Conservation (phyloP, 2,888 invertebrate genomes). For the Drosophila kuntzei region DNA sequence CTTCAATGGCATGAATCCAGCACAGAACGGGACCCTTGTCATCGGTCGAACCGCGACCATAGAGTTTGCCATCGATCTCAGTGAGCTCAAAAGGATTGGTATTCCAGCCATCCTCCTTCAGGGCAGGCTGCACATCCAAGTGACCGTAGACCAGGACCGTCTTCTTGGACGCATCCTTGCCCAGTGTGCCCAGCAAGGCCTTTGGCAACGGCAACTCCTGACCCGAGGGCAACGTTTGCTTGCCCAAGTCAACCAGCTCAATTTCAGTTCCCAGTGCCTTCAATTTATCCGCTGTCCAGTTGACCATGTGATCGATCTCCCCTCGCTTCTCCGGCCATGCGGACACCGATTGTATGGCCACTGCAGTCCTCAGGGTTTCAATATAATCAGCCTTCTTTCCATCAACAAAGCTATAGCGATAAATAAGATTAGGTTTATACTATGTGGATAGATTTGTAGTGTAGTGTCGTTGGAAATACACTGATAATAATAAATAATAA, state of each 20-base stretch:
- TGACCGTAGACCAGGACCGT: slow-evolving; percentile 98
- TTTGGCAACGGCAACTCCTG: slow-evolving; percentile 92
- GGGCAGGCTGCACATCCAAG: slow-evolving; percentile 98
- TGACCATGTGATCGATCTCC: slow-evolving; percentile 93
- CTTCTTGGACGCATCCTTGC: slow-evolving; percentile 93
- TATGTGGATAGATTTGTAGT: slow-evolving; percentile 17
- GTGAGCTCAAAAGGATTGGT: slow-evolving; percentile 96
- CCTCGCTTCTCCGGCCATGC: slow-evolving; percentile 93
- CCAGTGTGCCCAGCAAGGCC: slow-evolving; percentile 92
- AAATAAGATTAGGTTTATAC: slow-evolving; percentile 22
- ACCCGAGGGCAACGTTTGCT: slow-evolving; percentile 90
- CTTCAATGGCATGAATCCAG: slow-evolving; percentile 97
- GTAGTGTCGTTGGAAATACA: slow-evolving; percentile 7
- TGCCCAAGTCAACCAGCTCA: slow-evolving; percentile 91
- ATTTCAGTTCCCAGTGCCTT: slow-evolving; percentile 90
- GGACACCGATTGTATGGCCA: slow-evolving; percentile 98
- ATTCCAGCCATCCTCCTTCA: slow-evolving; percentile 97
- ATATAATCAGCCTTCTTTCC: slow-evolving; percentile 91
- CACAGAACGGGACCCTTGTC: slow-evolving; percentile 98
- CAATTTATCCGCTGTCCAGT: slow-evolving; percentile 91
- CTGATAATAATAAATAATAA: slow-evolving; percentile 25
- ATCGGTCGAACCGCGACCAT: slow-evolving; percentile 96
- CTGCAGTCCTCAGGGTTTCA: slow-evolving; percentile 91
- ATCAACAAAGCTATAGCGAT: slow-evolving; percentile 88
- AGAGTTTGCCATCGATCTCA: slow-evolving; percentile 95